Evolutionary conservation across 2,888 invertebrate species (phyloP).

Genomic region (Globia sparganii): DNA sequence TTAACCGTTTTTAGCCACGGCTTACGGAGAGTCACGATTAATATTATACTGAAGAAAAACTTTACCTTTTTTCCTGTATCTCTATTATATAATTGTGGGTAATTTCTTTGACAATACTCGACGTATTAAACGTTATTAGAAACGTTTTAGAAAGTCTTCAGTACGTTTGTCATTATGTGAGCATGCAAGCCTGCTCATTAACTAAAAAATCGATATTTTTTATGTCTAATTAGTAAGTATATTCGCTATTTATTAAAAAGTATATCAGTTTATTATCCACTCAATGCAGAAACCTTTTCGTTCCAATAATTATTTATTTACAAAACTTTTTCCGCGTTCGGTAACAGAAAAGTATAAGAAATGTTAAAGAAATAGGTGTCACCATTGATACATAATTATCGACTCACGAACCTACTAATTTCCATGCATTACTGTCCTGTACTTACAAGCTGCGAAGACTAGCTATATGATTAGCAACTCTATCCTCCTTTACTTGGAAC

Average conservation of each 20-base stretch:
- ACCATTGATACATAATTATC: conserved; percentile 22
- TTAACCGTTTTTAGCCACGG: background rate
- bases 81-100: background rate
- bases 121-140: conserved; percentile 10
- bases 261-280: background rate
- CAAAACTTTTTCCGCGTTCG: too few species aligned
- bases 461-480: conserved; percentile 47
- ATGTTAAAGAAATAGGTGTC: background rate
- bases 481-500: conserved; percentile 46
- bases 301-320: too few species aligned
- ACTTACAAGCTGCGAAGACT: conserved; percentile 40
- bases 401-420: conserved; percentile 20
- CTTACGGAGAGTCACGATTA: background rate
- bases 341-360: background rate
- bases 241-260: background rate
- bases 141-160: conserved; percentile 2
- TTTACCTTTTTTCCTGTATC: background rate
- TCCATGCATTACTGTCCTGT: conserved; percentile 1
- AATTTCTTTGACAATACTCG: background rate
- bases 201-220: conserved; percentile 31
- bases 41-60: background rate
- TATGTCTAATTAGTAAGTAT: background rate
- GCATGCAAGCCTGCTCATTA: conserved; percentile 7
- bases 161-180: background rate
- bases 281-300: background rate